A percentile compares a stretch with the other conserved stretches of the same genome.
Conservation (phyloP, 23 tunicate species). For the Halocynthia aurantium region DNA sequence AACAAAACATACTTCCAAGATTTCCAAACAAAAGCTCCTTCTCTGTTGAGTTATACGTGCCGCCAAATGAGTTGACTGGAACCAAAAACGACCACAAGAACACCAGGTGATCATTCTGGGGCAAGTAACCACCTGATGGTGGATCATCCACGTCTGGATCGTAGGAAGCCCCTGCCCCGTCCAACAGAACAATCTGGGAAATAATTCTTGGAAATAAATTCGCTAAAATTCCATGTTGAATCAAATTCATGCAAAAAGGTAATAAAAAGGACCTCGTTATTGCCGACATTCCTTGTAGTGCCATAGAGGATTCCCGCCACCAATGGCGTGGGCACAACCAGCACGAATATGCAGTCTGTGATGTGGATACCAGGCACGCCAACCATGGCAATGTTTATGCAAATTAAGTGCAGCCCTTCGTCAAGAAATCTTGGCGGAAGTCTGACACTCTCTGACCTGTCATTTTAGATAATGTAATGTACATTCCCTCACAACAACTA, state of each 20-base stretch:
- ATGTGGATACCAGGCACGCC: slow-evolving; percentile 39
- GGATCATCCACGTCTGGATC: slow-evolving; percentile 52
- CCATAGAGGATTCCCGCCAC: slow-evolving; percentile 58
- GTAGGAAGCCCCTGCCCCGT: slow-evolving; percentile 59
- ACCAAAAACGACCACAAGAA: too few relatives aligned
- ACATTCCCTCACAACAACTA: neutral
- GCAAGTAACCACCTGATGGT: neutral
- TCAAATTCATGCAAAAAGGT: too few relatives aligned
- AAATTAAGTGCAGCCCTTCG: slow-evolving; percentile 46
- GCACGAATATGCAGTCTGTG: slow-evolving; percentile 57
- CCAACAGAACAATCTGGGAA: slow-evolving; percentile 22
- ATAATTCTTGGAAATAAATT: neutral
- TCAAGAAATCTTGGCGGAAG: slow-evolving; percentile 35
- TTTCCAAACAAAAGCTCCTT: too few relatives aligned
- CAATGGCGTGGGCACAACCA: slow-evolving; percentile 46
- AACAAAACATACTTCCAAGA: too few relatives aligned
- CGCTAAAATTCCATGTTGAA: too few relatives aligned
- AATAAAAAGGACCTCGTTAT: slow-evolving; percentile 4
- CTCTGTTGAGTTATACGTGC: too few relatives aligned
- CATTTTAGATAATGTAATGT: neutral
- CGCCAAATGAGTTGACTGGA: too few relatives aligned
- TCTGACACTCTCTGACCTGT: slow-evolving; percentile 55
- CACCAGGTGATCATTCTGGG: too few relatives aligned
- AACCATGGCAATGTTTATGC: slow-evolving; percentile 72
- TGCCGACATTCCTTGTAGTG: slow-evolving; percentile 46